Evolutionary conservation across 2,888 invertebrate species (phyloP), one percentile per base, ranked within the genome.

Genomic region (Griposia aprilina): DNA sequence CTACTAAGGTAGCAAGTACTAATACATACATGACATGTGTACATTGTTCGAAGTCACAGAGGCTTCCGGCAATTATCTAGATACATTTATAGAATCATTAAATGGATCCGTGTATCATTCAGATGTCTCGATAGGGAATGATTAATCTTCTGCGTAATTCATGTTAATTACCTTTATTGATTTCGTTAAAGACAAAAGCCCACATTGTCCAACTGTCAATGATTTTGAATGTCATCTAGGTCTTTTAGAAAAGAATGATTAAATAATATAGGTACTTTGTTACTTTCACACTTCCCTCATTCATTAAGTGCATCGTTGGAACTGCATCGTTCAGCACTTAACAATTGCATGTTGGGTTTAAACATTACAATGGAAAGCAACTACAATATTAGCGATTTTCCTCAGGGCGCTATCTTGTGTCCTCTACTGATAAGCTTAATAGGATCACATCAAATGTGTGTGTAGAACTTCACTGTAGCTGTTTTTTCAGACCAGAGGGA

Each of bases 41-140:
- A 65, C 70, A 86, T 83, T 84, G 75, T 80, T 71, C 75, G 26
- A 76, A 84, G 73, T 11, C 72, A 75, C 52, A 26, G 26, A 7
- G 41, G 70, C 66, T 79, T 86, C 84, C 84, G 74, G 57, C 63
- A 79, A 79, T 84, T 84, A 86, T 86, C 83, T 73, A 63, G 60
- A 52, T 66, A 62, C 79, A 72, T 71, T 68, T 69, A 82, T 55
- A 78, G 78, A 74, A 86, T 78, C 78, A 72, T 74, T 86, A 75
- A 84, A 83, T 83, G 62, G 86, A 83, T 82, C 78, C 69, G 59
- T 62, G 55, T 78, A 69, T 79, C 83, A 84, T 86, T 76, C 73
- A 70, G 60, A 86, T 86, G 74, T 83, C 83, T 83, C 59, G 78
- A 77, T 82, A 78, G 45, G 41, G 60, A 59, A 63, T 74, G 74